Conservation (phyloP, 2,888 invertebrate species). For the Agonum fuliginosum region DNA sequence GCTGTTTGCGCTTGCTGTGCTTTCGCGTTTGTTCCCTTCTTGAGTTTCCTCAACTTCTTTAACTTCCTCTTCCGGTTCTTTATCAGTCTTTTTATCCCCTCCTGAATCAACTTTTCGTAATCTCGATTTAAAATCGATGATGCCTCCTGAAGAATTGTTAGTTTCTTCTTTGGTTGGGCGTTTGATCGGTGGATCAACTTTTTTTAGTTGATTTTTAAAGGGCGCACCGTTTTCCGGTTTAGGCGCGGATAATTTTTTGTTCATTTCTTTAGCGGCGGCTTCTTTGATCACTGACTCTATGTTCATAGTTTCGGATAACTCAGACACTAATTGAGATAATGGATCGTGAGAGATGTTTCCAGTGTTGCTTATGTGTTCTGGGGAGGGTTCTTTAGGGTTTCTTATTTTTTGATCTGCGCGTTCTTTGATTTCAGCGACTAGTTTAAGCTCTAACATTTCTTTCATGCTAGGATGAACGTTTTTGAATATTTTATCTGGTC, state of each 20-base stretch:
- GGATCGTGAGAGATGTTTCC: conserved; percentile 80
- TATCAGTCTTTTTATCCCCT: conserved; percentile 68
- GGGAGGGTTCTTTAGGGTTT: conserved; percentile 75
- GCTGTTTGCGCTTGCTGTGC: conserved; percentile 72
- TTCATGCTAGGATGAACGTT: conserved; percentile 80
- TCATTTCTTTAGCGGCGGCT: conserved; percentile 65
- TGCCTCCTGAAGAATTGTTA: conserved; percentile 76
- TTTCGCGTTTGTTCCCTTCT: conserved; percentile 72
- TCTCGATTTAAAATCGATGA: conserved; percentile 89
- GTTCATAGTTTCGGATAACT: conserved; percentile 89
- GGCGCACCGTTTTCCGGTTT: conserved; percentile 70
- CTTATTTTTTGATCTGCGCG: conserved; percentile 81
- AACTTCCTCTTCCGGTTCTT: conserved; percentile 66
- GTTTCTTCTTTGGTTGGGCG: conserved; percentile 75
- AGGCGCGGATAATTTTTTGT: conserved; percentile 64
- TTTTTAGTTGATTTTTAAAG: conserved; percentile 83
- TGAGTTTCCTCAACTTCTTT: conserved; percentile 62
- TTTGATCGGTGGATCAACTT: conserved; percentile 80
- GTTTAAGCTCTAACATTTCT: conserved; percentile 87
- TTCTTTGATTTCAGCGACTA: conserved; percentile 90
- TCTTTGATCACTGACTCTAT: conserved; percentile 73
- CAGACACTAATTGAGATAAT: conserved; percentile 86
- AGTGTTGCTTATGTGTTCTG: conserved; percentile 71
- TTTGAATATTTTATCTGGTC: conserved; percentile 71
- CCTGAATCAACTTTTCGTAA: conserved; percentile 86